These are phyloP conservation scores for Holocentrus rufus DNA, from an alignment of 2,797 vertebrate species.

Conservation along the genomic window DNA sequence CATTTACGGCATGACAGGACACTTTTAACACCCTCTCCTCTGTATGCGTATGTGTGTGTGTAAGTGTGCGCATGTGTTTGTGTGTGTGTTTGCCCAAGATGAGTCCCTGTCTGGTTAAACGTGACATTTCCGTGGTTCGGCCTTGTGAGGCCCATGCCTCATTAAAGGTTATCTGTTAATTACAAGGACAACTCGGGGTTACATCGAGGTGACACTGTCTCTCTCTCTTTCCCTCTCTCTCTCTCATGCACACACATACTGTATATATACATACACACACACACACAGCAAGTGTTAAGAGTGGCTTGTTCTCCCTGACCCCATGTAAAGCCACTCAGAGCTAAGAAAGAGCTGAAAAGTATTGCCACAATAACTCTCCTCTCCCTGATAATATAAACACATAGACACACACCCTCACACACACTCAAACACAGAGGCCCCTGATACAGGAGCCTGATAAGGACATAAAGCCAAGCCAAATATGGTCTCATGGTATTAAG, in stretches of 20 bases:
- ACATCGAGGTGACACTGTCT: constrained; percentile 55
- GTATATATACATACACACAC: constrained; percentile 23
- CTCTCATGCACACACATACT: constrained; percentile 28
- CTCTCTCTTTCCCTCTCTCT: constrained; percentile 29
- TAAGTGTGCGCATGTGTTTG: not conserved
- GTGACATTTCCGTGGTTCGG: constrained; percentile 78
- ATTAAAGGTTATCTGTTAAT: constrained; percentile 88
- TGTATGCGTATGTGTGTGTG: constrained; percentile 30
- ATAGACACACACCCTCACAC: constrained; percentile 23
- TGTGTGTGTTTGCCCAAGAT: constrained; percentile 28
- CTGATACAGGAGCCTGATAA: constrained; percentile 23
- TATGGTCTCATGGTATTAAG: constrained; percentile 18
- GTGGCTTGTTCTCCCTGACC: constrained; percentile 4
- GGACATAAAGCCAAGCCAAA: constrained; percentile 28
- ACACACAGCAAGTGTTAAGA: constrained; percentile 7
- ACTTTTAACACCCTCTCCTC: constrained; percentile 64
- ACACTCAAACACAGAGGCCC: not conserved
- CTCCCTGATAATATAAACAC: not conserved
- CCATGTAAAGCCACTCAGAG: constrained; percentile 1
- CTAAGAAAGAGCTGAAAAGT: constrained; percentile 9
- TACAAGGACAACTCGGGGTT: constrained; percentile 75
- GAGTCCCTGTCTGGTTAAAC: constrained; percentile 62
- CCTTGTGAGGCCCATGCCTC: constrained; percentile 69
- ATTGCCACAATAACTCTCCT: not conserved
- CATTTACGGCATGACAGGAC: constrained; percentile 77